Base-by-base conservation (phyloP, 2,113 vertebrate species). In the Galbula dea region DNA sequence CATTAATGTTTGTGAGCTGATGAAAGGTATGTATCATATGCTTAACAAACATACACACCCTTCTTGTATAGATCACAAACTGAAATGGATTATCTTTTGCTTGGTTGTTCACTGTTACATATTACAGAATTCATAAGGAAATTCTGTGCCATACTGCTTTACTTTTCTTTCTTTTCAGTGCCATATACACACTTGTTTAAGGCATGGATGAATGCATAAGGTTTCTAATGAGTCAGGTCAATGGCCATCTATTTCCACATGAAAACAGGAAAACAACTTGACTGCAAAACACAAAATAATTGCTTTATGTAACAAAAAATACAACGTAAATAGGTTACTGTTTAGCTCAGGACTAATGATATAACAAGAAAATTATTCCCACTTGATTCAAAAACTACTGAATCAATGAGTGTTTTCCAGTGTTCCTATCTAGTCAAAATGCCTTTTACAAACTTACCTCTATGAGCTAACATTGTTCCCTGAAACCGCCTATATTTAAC, bases 1-100 rank as follows among this genome's bases (percentile, higher is more conserved):
- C 86, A 98, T 99, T 98, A 99, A 98, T 97, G 98, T 99, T 97
- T 99, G 98, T 91, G 98, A 99, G 94, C 97, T 98, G 83, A 98
- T 99, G 87, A 98, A 96, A 98, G 98, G 98, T 98, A 97, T 37
- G 95, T 97, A 61, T 75, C 93, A 12, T 81, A 54, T 77, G 61
- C 76, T 91, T 45, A 58, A 71, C 62, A 77, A 81, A 69, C 68
- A 55, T 15, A 81, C 29, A 85, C 52, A 76, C n/a, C 15, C 22
- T 61, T 29, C 48, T 32, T 62, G 36, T 59, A 36, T 36, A 74
- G 83, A 84, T 69, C 61, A 69, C 65, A 84, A 71, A 92, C 43
- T 68, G 30, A 24, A 86, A 90, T 83, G 45, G 52, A 75, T 77
- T 74, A 13, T 65, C 75, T 78, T 93, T 89, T 46, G 66, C n/a